Evolutionary conservation across 2,113 vertebrate genomes (phyloP), one percentile per base, ranked within the genome.

Genomic region (Pomatostomus ruficeps): DNA sequence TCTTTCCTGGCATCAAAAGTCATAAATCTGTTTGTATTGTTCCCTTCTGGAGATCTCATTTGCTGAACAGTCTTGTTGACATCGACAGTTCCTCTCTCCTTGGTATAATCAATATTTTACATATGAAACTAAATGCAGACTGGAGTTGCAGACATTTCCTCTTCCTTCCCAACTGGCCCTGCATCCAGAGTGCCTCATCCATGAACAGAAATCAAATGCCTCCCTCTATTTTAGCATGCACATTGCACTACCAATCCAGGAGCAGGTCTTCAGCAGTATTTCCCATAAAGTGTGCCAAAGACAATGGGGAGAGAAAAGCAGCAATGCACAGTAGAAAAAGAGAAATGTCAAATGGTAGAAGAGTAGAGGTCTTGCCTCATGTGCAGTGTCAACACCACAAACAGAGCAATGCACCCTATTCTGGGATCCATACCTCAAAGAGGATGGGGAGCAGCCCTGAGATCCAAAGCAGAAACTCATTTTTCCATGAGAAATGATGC

Each of bases 21-120:
- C 89, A 96, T 93, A 95, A 96, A 96, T 96, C 71, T 97, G 79
- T 97, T 97, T 97, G 93, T 89, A 95, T 95, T 96, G 95, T 96
- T 96, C 75, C 82, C 62, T 96, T 97, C 67, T 97, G 88, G 82
- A 86, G 45, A 85, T 74, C 91, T 91, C 20, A 35, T 97, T 97
- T 97, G 89, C 92, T 97, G 94, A 91, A 29, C 0, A 2, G 28
- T 92, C 91, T 80, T 91, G 68, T 95, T 95, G 94, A 97, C 89
- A 93, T 80, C 95, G 95, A 97, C 92, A 96, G 85, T 87, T 96
- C 74, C 79, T 87, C 89, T 95, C 29, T 54, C 82, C 91, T 95
- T 97, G 88, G 96, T 67, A 55, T 62, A 96, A 97, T 96, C 95
- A 96, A 95, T 97, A 95, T 97, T 96, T 97, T 97, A 96, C 96